Base-by-base conservation (phyloP, 2,888 invertebrate species). In the Vanessa cardui region DNA sequence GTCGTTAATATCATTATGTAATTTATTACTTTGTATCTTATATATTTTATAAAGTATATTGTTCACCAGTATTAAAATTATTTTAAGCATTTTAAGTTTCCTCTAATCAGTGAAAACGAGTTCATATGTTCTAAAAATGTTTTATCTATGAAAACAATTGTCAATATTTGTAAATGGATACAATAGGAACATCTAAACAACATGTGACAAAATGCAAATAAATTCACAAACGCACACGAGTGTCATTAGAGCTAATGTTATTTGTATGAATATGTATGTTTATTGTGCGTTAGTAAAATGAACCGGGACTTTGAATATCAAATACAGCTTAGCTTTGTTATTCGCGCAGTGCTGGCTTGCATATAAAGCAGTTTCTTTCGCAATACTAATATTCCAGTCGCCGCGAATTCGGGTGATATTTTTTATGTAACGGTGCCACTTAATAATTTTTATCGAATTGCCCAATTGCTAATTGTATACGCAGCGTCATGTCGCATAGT, bases 341-440 rank as follows among this genome's bases (percentile, higher is more conserved):
- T 83, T 80, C 74, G 77, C 73, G 68, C 74, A 71, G 75, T 79
- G 82, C 82, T 77, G 83, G 78, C 77, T 79, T 80, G 85, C 83
- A 88, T 88, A 82, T 82, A 78, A 84, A 89, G 72, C 77, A 78
- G 78, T 68, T 77, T 81, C 79, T 88, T 87, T 88, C 80, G 84
- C 80, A 88, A 87, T 63, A 66, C 63, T 72, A 69, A 76, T 82
- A 83, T 85, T 82, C 82, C 78, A 69, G 59, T 70, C 77, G 74
- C 70, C 80, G 76, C 77, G 79, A 80, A 83, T 80, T 78, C 77
- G 71, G 73, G 65, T 72, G 71, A 70, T 75, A 72, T 73, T 77
- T 56, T 75, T 74, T 76, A 73, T 72, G 72, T 73, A 73, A 75
- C 72, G 62, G 70, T 26, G 50, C 62, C 65, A 63, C 62, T 68